phyloP scores from a whole-genome alignment of 2,888 invertebrate genomes.

The Pyrrhia umbra region DNA sequence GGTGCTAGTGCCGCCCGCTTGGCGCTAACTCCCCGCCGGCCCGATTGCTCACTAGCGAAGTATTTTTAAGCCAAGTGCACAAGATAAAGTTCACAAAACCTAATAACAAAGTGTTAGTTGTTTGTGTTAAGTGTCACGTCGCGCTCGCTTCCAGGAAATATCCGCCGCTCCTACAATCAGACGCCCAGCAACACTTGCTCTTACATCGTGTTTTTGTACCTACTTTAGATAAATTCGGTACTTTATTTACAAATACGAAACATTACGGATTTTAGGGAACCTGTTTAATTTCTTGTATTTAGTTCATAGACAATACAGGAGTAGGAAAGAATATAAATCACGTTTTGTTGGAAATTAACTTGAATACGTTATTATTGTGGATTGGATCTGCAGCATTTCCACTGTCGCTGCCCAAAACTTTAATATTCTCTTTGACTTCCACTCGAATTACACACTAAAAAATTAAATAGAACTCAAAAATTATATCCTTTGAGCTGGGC shows the following conservation, averaged over 20 bases:
- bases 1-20: neutral
- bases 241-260: neutral
- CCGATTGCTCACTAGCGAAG: conserved; percentile 7
- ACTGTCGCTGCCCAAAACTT: neutral
- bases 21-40: neutral
- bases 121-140: conserved; percentile 25
- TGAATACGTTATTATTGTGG: neutral
- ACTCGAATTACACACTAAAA: neutral
- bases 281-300: neutral
- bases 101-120: conserved; percentile 41
- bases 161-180: neutral
- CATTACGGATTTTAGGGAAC: neutral
- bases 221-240: neutral
- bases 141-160: conserved; percentile 3
- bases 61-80: conserved; percentile 37
- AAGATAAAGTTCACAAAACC: conserved; percentile 44
- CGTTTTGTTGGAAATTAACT: neutral
- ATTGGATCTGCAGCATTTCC: neutral
- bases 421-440: neutral
- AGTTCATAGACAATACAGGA: neutral
- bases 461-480: neutral
- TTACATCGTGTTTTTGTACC: conserved; percentile 6
- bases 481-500: neutral
- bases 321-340: neutral
- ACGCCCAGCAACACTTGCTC: conserved; percentile 2